A percentile compares a stretch with the other conserved stretches of the same genome.
These are phyloP conservation scores for Okapia johnstoni DNA, from an alignment of 2,113 vertebrate genomes.

Conservation along the genomic window DNA sequence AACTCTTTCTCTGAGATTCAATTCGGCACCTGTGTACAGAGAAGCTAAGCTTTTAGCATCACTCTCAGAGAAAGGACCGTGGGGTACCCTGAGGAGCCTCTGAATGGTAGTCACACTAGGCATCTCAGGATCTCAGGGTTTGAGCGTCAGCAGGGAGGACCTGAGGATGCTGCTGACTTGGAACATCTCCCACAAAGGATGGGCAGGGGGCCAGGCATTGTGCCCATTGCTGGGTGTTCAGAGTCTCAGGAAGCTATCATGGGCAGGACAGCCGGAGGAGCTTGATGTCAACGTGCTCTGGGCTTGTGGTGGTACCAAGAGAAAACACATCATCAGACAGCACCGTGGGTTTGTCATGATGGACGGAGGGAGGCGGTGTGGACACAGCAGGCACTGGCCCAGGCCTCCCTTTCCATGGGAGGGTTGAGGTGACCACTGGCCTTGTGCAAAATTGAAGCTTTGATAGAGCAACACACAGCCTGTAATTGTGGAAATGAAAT, in stretches of 20 bases:
- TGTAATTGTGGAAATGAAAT: background rate
- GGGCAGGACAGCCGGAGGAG: accelerated
- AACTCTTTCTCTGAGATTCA: background rate
- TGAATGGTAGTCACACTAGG: background rate
- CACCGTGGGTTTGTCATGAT: accelerated
- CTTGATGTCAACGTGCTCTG: accelerated
- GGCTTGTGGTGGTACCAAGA: accelerated
- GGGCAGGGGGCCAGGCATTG: background rate
- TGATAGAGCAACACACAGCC: background rate
- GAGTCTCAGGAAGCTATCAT: accelerated
- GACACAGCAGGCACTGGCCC: accelerated
- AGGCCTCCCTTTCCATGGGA: accelerated
- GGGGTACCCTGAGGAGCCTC: background rate
- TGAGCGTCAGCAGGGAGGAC: background rate
- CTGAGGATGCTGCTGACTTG: background rate
- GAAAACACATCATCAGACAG: background rate
- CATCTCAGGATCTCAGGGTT: background rate
- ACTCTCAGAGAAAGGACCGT: background rate
- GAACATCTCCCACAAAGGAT: background rate
- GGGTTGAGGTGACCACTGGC: background rate
- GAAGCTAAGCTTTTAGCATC: background rate
- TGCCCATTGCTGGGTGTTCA: background rate
- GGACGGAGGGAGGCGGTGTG: accelerated
- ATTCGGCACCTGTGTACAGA: background rate
- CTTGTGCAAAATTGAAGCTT: background rate